These are phyloP conservation scores for Hippopotamus amphibius DNA, from an alignment of 2,113 vertebrate genomes.

Conservation along the genomic window DNA sequence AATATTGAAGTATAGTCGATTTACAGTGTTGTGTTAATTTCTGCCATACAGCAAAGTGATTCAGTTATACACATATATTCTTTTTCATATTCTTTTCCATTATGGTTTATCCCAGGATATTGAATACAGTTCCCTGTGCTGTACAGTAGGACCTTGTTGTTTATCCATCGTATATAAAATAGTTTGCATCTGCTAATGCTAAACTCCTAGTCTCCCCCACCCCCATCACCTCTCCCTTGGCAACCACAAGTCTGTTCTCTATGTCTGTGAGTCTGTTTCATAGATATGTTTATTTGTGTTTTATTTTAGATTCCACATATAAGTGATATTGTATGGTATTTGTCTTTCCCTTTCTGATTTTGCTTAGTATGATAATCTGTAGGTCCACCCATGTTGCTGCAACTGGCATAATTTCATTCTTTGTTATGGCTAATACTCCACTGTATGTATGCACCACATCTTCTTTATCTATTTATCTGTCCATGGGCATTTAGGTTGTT, in stretches of 20 bases:
- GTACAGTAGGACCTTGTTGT: background rate
- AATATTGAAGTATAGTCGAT: background rate
- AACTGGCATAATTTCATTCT: background rate
- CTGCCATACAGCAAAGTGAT: background rate
- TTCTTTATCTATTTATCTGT: background rate
- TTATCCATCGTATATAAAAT: background rate
- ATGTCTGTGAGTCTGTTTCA: background rate
- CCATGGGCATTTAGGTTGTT: background rate
- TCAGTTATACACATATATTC: background rate
- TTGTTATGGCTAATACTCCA: background rate
- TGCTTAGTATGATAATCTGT: background rate
- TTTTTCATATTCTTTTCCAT: background rate
- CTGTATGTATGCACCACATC: background rate
- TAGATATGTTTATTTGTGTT: background rate
- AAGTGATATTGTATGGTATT: background rate
- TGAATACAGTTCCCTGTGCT: background rate
- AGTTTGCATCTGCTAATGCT: background rate
- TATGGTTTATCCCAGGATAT: background rate
- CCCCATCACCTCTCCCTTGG: background rate
- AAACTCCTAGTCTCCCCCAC: background rate
- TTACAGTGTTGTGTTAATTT: background rate
- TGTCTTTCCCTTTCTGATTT: background rate
- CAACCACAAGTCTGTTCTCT: background rate
- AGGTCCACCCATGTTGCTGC: background rate
- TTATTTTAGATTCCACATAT: background rate